phyloP scores from a whole-genome alignment of 1,140 invertebrate species.

The Drosophila carrolli region DNA sequence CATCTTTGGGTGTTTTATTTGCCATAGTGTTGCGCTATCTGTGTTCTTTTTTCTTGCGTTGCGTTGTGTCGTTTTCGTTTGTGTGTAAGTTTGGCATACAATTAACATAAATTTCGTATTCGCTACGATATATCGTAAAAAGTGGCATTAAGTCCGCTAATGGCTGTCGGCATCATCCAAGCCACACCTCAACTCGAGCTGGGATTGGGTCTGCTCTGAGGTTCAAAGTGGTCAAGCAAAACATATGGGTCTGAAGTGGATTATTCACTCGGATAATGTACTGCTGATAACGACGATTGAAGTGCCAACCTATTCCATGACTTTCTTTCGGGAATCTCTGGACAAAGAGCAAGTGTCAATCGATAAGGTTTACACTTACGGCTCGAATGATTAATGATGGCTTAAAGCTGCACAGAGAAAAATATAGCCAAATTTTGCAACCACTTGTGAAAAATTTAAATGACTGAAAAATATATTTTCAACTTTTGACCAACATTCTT shows the following conservation, averaged over 20 bases:
- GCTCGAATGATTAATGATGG: slow-evolving; percentile 30
- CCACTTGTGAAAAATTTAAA: no score
- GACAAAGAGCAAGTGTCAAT: slow-evolving; percentile 38
- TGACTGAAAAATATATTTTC: no score
- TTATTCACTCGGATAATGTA: slow-evolving; percentile 29
- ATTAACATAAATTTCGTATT: slow-evolving; percentile 70
- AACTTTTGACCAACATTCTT: no score
- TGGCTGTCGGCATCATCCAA: slow-evolving; percentile 49
- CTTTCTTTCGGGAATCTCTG: slow-evolving; percentile 20
- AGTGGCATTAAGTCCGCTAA: slow-evolving; percentile 56
- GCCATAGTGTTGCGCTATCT: slow-evolving; percentile 15
- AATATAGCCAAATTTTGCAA: neutral
- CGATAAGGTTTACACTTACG: slow-evolving; percentile 39
- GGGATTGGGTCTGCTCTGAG: slow-evolving; percentile 7
- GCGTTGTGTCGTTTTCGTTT: slow-evolving; percentile 49
- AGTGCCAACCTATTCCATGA: slow-evolving; percentile 4
- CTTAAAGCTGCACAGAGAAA: neutral
- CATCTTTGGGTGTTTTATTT: slow-evolving; percentile 14
- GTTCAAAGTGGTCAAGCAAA: slow-evolving; percentile 34
- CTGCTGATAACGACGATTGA: slow-evolving; percentile 6
- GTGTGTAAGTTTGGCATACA: slow-evolving; percentile 55
- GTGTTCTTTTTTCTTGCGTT: slow-evolving; percentile 16
- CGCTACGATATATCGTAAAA: slow-evolving; percentile 60
- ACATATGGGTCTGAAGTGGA: slow-evolving; percentile 20
- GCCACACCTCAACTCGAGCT: slow-evolving; percentile 50